phyloP scores from a whole-genome alignment of 2,888 invertebrate species.

The Spodoptera littoralis region DNA sequence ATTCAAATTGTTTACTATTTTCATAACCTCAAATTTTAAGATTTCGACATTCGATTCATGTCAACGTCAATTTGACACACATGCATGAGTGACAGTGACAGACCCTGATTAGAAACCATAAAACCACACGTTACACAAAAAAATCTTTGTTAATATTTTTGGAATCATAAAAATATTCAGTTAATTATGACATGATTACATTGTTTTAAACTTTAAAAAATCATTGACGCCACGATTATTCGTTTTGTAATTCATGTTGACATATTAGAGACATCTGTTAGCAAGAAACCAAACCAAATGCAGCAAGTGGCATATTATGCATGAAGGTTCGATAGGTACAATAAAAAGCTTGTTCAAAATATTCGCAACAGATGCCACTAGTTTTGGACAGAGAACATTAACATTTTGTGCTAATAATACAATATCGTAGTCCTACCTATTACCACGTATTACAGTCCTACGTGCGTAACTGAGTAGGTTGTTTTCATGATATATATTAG shows the following conservation, averaged over 20 bases:
- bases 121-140: too few relatives aligned
- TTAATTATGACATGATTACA: too few relatives aligned
- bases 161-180: too few relatives aligned
- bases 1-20: constrained; percentile 41
- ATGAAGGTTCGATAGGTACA: neutral
- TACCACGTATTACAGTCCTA: too few relatives aligned
- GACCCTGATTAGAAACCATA: too few relatives aligned
- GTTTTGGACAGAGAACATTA: neutral
- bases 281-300: neutral
- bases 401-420: neutral
- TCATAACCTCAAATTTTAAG: constrained; percentile 9
- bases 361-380: constrained; percentile 30
- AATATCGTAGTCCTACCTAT: neutral
- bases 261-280: neutral
- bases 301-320: too few relatives aligned
- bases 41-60: neutral
- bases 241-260: too few relatives aligned
- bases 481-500: too few relatives aligned
- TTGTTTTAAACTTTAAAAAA: too few relatives aligned
- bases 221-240: too few relatives aligned
- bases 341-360: neutral
- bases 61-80: constrained; percentile 2
- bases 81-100: constrained; percentile 6
- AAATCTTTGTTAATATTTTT: too few relatives aligned
- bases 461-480: neutral